These are phyloP conservation scores for Meloidogyne floridensis DNA, from an alignment of 1,140 invertebrate genomes.

Conservation along the genomic window DNA sequence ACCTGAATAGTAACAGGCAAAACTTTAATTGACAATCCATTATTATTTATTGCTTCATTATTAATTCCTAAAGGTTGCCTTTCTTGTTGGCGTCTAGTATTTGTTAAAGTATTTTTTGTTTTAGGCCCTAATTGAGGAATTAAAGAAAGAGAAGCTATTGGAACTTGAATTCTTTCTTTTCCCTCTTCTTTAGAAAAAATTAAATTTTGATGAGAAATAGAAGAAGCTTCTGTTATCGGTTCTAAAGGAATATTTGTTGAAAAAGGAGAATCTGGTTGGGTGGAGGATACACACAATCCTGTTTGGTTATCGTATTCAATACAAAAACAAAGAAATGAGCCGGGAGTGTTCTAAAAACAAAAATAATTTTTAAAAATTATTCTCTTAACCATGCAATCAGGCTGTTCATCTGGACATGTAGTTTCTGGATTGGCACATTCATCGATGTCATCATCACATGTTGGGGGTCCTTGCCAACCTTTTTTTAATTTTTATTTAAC, in stretches of 20 bases:
- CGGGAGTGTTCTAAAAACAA: slow-evolving; percentile 45
- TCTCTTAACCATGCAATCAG: slow-evolving; percentile 46
- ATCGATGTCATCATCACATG: slow-evolving; percentile 52
- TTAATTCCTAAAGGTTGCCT: not conserved
- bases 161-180: slow-evolving; percentile 23
- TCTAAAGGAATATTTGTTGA: not conserved
- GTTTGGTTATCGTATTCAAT: slow-evolving; percentile 55
- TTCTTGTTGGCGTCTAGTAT: not conserved
- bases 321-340: slow-evolving; percentile 56
- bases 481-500: not conserved
- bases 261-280: not conserved
- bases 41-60: not conserved
- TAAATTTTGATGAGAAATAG: not conserved
- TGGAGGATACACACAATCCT: slow-evolving; percentile 38
- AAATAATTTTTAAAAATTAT: not conserved
- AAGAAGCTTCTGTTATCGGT: not conserved
- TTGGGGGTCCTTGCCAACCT: slow-evolving; percentile 52
- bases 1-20: not conserved
- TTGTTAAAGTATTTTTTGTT: slow-evolving; percentile 16
- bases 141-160: slow-evolving; percentile 36
- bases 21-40: not conserved
- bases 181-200: not conserved
- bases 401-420: slow-evolving; percentile 52
- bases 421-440: slow-evolving; percentile 43
- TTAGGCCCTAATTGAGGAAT: slow-evolving; percentile 36